Evolutionary conservation across 2,888 invertebrate species (phyloP), one percentile per base, ranked within the genome.

Genomic region (Anagyrus pseudococci): DNA sequence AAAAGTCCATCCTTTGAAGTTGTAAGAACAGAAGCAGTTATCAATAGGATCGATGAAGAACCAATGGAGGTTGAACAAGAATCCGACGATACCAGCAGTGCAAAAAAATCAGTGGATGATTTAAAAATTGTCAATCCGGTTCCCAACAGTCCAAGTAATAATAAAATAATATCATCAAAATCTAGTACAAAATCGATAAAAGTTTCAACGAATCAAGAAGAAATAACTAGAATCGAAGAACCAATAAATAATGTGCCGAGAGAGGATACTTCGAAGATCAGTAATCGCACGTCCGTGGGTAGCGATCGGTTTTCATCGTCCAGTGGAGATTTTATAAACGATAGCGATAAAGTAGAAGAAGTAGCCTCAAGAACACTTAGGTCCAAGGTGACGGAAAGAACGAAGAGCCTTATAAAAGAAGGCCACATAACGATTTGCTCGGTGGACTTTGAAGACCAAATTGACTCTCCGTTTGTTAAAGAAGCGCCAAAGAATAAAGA

Each of bases 331-430:
- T 19, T 50, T 2, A 55, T 65, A 13, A 61, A 54, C 15, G 33
- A 33, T 23, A 60, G 60, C n/a, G 54, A 65, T 3, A 50, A 55
- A 15, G 15, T 43, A 1, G 19, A 49, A 17, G 7, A 23, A 13
- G n/a, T n/a, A n/a, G 4, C 1, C 13, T 23, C 47, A 10, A 49
- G 33, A 44, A 26, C 25, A 0, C 41, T 64, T 1, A 54, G 60
- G 26, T 64, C 60, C 0, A 44, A 41, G n/a, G 25, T 59, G 2
- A 33, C 33, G 2, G 43, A 64, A 25, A 60, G 37, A 20, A 26
- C 56, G 1, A 57, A 48, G 6, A 61, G 20, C 26, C 17, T 25
- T n/a, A 7, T 46, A 3, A 61, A 58, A 8, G 57, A 58, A 15
- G 37, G 20, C 22, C n/a, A 40, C 13, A 15, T 54, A 4, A 41